Conservation (phyloP, 2,113 vertebrate species). For the Pseudolaguvia tuberculata region DNA sequence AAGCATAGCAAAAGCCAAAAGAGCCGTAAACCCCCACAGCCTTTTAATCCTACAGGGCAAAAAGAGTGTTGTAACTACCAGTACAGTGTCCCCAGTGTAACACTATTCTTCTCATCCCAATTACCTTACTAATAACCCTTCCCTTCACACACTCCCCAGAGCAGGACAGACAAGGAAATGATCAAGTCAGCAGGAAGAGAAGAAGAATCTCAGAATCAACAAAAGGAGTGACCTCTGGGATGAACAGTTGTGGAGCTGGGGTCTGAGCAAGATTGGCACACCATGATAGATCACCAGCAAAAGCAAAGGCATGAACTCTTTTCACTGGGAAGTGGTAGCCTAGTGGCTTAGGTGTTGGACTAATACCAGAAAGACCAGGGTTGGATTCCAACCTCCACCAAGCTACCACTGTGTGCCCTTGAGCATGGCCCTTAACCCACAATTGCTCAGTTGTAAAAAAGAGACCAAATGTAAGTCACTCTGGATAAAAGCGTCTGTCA, state of each 20-base stretch:
- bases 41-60: neutral
- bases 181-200: conserved; percentile 59
- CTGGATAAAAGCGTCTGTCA: too few species aligned
- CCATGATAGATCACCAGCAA: conserved; percentile 80
- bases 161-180: conserved; percentile 57
- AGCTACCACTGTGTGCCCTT: too few species aligned
- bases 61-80: conserved; percentile 35
- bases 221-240: conserved; percentile 71
- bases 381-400: too few species aligned
- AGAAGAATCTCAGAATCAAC: conserved; percentile 65
- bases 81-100: conserved; percentile 34
- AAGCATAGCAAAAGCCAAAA: conserved; percentile 43
- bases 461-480: too few species aligned
- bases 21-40: conserved; percentile 49
- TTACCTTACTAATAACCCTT: conserved; percentile 54
- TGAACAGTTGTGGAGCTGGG: conserved; percentile 61
- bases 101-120: conserved; percentile 53
- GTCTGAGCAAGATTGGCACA: conserved; percentile 65
- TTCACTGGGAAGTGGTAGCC: conserved; percentile 75
- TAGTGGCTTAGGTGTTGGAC: too few species aligned
- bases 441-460: too few species aligned
- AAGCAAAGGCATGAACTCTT: conserved; percentile 75
- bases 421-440: too few species aligned
- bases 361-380: too few species aligned
- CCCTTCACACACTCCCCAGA: conserved; percentile 39